Evolutionary conservation across 1,140 invertebrate genomes (phyloP), one percentile per base, ranked within the genome.

Genomic region (Cyrtorhinus lividipennis): DNA sequence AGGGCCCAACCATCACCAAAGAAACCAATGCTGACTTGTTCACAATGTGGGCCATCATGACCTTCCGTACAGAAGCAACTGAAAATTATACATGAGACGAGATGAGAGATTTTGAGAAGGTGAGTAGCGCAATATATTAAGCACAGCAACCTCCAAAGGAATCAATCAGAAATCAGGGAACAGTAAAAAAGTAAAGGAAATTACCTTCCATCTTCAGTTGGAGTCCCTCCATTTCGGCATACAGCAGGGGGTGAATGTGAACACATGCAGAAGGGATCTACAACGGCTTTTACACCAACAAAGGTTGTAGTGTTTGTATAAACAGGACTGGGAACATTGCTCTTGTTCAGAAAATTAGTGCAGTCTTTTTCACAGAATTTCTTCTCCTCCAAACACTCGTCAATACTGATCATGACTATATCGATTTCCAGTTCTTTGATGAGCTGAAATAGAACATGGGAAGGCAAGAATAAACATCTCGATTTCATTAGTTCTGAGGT

Each of bases 271-370:
- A 84, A 77, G 0, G 90, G 82, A 69, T 87, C 80, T 0, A 92
- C 81, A 1, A 84, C 78, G 0, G 91, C 89, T 56, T 83, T 81
- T 0, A 95, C 87, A 0, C 92, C 91, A 5, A 95, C 87, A 70
- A 95, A 92, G 2, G 90, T 90, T 1, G 87, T 90, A 1, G 81
- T 85, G 70, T 95, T 95, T 0, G 92, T 91, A 69, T 87, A 93
- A 0, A 95, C 86, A 2, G 83, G 76, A 30, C 84, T 82, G 0
- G 89, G 86, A n/a, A 81, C 79, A 1, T 81, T 80, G 57, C 79
- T 83, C 66, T 84, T 84, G 65, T 82, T 81, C 59, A 92, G 73
- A 20, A 78, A 76, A 67, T 86, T 91, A 1, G 80, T 78, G 67
- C 89, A 92, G 1, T 86, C 85, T 45, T 78, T 73, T 63, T 86